phyloP scores from a whole-genome alignment of 2,797 vertebrate species.

The Gymnothorax javanicus region DNA sequence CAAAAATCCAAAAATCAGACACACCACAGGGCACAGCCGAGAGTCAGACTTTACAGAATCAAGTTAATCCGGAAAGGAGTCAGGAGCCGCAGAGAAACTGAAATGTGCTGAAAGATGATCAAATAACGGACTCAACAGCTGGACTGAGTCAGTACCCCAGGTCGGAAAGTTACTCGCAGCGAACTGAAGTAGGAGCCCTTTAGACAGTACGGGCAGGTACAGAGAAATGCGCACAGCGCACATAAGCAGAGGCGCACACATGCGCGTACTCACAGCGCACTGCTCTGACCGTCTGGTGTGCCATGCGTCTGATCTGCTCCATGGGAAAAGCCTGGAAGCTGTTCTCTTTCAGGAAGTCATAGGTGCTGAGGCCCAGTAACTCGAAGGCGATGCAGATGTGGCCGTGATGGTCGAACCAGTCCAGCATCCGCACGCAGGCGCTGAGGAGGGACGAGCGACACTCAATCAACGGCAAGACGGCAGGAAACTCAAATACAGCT shows the following conservation, averaged over 20 bases:
- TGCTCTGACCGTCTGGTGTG: conserved; percentile 87
- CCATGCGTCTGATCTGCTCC: conserved; percentile 91
- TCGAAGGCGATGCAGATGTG: conserved; percentile 95
- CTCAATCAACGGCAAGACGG: no score
- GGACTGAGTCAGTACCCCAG: background rate
- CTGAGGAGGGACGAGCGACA: conserved; percentile 59
- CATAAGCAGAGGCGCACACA: no score
- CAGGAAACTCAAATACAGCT: background rate
- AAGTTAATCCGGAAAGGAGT: background rate
- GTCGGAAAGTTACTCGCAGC: background rate
- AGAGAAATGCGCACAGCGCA: no score
- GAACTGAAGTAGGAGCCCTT: no score
- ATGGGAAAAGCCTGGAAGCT: conserved; percentile 92
- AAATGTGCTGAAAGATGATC: background rate
- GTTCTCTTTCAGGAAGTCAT: conserved; percentile 96
- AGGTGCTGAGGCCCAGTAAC: conserved; percentile 94
- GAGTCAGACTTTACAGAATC: background rate
- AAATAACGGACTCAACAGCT: background rate
- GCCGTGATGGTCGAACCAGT: conserved; percentile 95
- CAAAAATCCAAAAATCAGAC: background rate
- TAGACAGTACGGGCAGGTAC: no score
- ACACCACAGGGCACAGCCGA: background rate
- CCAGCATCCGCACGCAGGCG: conserved; percentile 90
- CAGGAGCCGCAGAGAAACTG: background rate
- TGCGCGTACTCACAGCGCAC: conserved; percentile 84